Evolutionary conservation across 2,888 invertebrate species (phyloP).

Genomic region (Ceratothoa steindachneri): DNA sequence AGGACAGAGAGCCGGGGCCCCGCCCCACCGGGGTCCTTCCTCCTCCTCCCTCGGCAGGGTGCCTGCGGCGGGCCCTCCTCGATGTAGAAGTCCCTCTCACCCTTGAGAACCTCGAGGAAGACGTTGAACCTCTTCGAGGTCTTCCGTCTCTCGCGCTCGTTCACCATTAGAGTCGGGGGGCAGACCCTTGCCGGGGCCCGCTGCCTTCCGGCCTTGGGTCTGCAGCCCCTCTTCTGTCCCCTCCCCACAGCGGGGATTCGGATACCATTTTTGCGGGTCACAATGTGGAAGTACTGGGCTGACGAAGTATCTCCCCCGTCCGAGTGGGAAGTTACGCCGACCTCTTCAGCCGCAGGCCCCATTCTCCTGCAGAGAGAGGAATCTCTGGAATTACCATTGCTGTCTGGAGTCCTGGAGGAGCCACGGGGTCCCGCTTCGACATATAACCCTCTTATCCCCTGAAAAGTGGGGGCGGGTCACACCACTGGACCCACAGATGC

Average conservation of each 20-base stretch:
- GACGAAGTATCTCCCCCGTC: no score
- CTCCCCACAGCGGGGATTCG: neutral
- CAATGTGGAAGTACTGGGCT: neutral
- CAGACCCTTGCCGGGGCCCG: neutral
- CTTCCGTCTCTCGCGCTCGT: conserved; percentile 32
- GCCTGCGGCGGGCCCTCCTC: conserved; percentile 22
- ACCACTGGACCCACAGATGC: no score
- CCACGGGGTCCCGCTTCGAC: no score
- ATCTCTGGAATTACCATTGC: no score
- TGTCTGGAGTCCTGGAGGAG: no score
- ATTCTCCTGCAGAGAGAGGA: no score
- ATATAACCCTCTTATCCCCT: no score
- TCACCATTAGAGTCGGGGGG: conserved; percentile 28
- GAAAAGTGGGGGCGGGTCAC: no score
- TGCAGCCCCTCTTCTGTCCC: conserved; percentile 13
- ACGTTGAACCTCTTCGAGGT: conserved; percentile 29
- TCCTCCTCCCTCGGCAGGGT: conserved; percentile 18
- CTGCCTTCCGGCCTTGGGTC: neutral
- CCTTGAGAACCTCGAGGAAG: conserved; percentile 34
- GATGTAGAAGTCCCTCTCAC: conserved; percentile 41
- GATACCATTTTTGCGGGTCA: neutral
- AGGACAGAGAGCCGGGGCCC: neutral
- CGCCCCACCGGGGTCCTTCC: conserved; percentile 8
- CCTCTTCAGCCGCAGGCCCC: no score
- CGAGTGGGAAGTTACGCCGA: no score